phyloP scores from a whole-genome alignment of 2,888 invertebrate species.

The Cepaea hortensis region DNA sequence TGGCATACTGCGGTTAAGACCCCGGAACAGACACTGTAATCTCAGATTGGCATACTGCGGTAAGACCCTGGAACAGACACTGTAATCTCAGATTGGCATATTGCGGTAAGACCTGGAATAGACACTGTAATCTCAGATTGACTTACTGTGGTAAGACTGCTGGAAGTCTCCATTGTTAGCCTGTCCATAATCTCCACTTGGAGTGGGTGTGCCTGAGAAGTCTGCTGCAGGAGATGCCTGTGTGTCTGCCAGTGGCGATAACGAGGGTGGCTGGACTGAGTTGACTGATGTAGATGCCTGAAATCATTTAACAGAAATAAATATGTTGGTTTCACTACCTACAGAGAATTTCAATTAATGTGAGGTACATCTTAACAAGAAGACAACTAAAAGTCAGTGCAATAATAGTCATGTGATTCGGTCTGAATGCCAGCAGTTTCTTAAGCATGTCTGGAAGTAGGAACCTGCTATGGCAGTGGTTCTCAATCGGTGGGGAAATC shows the following conservation, averaged over 20 bases:
- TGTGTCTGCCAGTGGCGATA: constrained; percentile 21
- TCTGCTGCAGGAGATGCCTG: constrained; percentile 28
- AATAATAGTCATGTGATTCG: too few species aligned
- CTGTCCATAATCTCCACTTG: constrained; percentile 40
- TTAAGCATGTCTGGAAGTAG: too few species aligned
- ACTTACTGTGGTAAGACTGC: constrained; percentile 35
- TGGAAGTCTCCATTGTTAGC: constrained; percentile 25
- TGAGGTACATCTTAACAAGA: too few species aligned
- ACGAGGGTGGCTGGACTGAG: background rate
- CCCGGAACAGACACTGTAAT: too few species aligned
- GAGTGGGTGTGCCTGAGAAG: constrained; percentile 36
- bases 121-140: background rate
- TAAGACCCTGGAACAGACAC: background rate
- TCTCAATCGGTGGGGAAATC: too few species aligned
- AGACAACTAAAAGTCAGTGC: too few species aligned
- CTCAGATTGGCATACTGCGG: constrained; percentile 11
- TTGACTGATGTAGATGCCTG: constrained; percentile 10
- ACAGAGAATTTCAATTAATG: too few species aligned
- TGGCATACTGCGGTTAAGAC: too few species aligned
- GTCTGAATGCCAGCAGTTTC: too few species aligned
- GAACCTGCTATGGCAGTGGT: too few species aligned
- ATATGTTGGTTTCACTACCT: background rate
- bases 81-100: too few species aligned
- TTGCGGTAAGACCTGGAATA: too few species aligned
- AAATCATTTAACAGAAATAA: background rate